phyloP scores from a whole-genome alignment of 2,888 invertebrate genomes.

The Nephrotoma guestfalica region DNA sequence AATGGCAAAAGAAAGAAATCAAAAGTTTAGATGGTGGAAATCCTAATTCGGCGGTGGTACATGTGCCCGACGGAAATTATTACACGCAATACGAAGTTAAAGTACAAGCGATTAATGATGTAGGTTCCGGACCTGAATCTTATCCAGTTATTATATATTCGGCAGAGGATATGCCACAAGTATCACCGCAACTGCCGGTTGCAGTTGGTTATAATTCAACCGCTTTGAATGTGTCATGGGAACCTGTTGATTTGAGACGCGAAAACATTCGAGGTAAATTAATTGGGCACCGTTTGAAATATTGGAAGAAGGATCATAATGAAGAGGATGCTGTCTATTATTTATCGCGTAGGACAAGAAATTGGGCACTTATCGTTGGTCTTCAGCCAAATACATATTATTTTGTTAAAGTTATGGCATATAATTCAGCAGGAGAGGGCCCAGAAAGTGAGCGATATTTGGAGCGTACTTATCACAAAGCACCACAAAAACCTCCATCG shows the following conservation, averaged over 20 bases:
- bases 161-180: slow-evolving; percentile 86
- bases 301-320: slow-evolving; percentile 65
- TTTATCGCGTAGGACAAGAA: slow-evolving; percentile 65
- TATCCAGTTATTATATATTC: slow-evolving; percentile 60
- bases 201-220: slow-evolving; percentile 81
- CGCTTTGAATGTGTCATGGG: slow-evolving; percentile 83
- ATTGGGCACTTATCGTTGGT: slow-evolving; percentile 85
- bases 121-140: slow-evolving; percentile 73
- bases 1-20: slow-evolving; percentile 58
- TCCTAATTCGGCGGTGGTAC: slow-evolving; percentile 62
- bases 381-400: slow-evolving; percentile 87
- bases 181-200: slow-evolving; percentile 68
- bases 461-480: slow-evolving; percentile 77
- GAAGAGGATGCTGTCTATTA: slow-evolving; percentile 73
- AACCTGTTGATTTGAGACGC: slow-evolving; percentile 68
- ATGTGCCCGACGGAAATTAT: slow-evolving; percentile 55
- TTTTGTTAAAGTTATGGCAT: slow-evolving; percentile 88
- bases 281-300: slow-evolving; percentile 85
- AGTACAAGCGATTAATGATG: slow-evolving; percentile 67
- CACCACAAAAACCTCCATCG: slow-evolving; percentile 89
- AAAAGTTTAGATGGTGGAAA: slow-evolving; percentile 60
- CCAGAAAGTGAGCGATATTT: slow-evolving; percentile 83
- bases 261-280: slow-evolving; percentile 77
- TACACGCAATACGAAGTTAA: slow-evolving; percentile 75
- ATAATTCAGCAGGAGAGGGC: slow-evolving; percentile 90